phyloP scores from a whole-genome alignment of 2,888 invertebrate species.

The Cantharis nigra region DNA sequence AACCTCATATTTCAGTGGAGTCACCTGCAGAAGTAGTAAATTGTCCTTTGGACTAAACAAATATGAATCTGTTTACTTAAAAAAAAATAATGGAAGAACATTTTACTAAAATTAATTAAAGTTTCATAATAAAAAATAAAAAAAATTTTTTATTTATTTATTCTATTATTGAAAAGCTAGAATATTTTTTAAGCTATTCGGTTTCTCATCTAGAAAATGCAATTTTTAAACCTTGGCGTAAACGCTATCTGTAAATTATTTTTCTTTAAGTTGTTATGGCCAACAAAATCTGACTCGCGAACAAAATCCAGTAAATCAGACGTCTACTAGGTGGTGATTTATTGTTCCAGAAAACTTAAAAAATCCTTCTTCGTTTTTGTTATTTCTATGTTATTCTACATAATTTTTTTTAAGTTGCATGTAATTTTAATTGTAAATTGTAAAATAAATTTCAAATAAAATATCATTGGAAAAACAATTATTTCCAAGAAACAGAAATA shows the following conservation, averaged over 20 bases:
- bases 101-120: neutral
- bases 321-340: neutral
- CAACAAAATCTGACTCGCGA: neutral
- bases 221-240: neutral
- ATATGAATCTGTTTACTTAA: neutral
- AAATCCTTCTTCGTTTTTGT: neutral
- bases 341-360: neutral
- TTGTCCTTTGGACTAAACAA: neutral
- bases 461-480: too few relatives aligned
- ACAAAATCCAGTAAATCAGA: neutral
- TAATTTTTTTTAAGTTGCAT: too few relatives aligned
- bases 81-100: neutral
- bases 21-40: neutral
- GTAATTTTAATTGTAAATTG: too few relatives aligned
- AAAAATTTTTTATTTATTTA: neutral
- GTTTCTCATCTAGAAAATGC: neutral
- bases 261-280: neutral
- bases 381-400: neutral
- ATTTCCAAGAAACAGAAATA: too few relatives aligned
- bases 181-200: neutral
- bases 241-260: neutral
- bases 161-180: neutral
- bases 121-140: neutral
- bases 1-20: neutral
- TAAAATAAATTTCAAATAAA: too few relatives aligned